Conservation (phyloP, 2,113 vertebrate genomes). For the Turnix velox region DNA sequence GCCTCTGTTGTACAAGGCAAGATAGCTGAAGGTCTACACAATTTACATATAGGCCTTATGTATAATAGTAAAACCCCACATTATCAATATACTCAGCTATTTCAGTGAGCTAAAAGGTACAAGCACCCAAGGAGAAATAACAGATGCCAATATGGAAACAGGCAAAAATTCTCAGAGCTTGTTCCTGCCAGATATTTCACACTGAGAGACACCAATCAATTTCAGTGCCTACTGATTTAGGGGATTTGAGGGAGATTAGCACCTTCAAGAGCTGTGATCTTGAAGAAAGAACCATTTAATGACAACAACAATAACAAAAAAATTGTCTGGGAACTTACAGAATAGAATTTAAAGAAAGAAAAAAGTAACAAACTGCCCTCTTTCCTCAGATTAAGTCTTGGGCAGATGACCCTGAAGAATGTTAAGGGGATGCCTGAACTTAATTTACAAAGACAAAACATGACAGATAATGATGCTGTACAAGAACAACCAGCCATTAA, state of each 20-base stretch:
- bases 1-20: background rate
- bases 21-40: background rate
- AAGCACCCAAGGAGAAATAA: background rate
- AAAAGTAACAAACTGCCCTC: background rate
- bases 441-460: background rate
- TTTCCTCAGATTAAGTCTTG: background rate
- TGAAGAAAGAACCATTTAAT: background rate
- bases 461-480: background rate
- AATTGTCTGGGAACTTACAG: background rate
- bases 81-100: background rate
- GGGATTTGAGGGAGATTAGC: background rate
- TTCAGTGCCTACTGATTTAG: background rate
- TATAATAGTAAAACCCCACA: background rate
- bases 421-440: background rate
- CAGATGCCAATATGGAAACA: background rate
- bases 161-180: background rate
- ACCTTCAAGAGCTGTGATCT: background rate
- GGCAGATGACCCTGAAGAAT: background rate
- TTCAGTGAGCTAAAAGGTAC: background rate
- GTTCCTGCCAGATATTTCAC: background rate
- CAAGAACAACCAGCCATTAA: slow-evolving; percentile 36
- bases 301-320: background rate
- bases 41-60: background rate
- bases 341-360: background rate
- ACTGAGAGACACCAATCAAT: background rate